These are phyloP conservation scores for Nemopilema nomurai DNA, from an alignment of 30 jellyfish, hydroid and myxozoan genomes.

Conservation along the genomic window DNA sequence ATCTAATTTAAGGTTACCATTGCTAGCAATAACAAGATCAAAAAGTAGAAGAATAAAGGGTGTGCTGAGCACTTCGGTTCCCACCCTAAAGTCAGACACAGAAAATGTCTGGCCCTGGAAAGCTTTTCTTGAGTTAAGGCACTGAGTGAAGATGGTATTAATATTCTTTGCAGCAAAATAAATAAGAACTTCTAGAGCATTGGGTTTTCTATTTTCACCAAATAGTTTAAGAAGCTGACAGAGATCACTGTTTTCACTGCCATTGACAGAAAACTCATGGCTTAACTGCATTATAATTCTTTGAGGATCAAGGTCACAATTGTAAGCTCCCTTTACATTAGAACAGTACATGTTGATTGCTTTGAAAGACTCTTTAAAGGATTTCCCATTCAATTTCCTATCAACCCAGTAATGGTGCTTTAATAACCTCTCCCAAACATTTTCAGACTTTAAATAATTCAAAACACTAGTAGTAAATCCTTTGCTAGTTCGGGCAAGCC, in stretches of 20 bases:
- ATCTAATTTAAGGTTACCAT: not conserved
- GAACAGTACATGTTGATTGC: constrained; percentile 10
- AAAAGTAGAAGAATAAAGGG: not conserved
- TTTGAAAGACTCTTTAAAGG: not conserved
- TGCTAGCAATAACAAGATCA: constrained; percentile 1
- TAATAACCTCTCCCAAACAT: constrained; percentile 5
- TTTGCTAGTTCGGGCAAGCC: constrained; percentile 5
- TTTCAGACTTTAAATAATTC: not conserved
- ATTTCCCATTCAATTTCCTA: constrained; percentile 7
- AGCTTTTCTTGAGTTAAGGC: not conserved
- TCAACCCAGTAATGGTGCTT: not conserved
- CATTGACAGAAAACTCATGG: not conserved
- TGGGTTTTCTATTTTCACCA: not conserved
- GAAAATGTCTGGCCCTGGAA: not conserved
- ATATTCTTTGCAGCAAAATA: constrained; percentile 10
- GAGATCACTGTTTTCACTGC: not conserved
- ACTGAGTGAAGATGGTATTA: not conserved
- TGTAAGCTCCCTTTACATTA: not conserved
- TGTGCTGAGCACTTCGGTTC: not conserved
- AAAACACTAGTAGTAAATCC: not conserved
- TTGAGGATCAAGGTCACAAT: not conserved
- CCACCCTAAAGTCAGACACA: constrained; percentile 1
- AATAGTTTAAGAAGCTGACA: not conserved
- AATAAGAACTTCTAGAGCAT: constrained; percentile 3
- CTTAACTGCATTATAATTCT: not conserved